phyloP scores from a whole-genome alignment of 1,140 invertebrate species.

The Drosophila orosa region DNA sequence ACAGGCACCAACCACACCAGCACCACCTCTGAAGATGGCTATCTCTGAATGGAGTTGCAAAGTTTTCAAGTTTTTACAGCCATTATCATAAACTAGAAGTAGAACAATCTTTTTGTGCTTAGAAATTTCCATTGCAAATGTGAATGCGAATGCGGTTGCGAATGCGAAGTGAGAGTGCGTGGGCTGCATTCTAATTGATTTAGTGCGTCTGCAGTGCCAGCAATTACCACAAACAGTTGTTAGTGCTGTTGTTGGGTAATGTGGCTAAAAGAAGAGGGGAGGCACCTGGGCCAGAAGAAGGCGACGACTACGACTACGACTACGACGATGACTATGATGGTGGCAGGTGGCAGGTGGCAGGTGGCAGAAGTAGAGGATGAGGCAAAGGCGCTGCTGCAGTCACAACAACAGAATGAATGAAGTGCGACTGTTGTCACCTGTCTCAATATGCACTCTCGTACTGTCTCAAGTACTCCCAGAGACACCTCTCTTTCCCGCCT shows the following conservation, averaged over 20 bases:
- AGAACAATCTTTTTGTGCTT: conserved; percentile 50
- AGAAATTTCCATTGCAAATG: conserved; percentile 52
- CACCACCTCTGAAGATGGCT: conserved; percentile 16
- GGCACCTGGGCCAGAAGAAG: conserved; percentile 10
- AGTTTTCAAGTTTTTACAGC: conserved; percentile 26
- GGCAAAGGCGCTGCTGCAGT: conserved; percentile 26
- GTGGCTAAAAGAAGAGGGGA: conserved; percentile 22
- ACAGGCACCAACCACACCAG: background rate
- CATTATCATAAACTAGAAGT: conserved; percentile 50
- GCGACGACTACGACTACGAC: background rate
- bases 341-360: background rate
- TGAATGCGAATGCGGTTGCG: conserved; percentile 1
- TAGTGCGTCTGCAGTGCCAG: conserved; percentile 63
- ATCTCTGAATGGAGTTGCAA: conserved; percentile 44
- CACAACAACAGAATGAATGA: conserved; percentile 57
- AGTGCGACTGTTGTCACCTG: conserved; percentile 75
- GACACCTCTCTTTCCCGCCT: conserved; percentile 25
- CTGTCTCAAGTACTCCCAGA: conserved; percentile 74
- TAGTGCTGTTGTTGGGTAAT: conserved; percentile 28
- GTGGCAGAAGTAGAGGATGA: conserved; percentile 6
- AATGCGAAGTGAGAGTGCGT: conserved; percentile 10
- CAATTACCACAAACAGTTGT: conserved; percentile 40
- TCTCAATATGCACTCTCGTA: conserved; percentile 79
- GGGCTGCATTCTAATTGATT: conserved; percentile 67
- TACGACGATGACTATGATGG: too few species aligned